phyloP scores from a whole-genome alignment of 2,888 invertebrate genomes.

The Dastarcus helophoroides region DNA sequence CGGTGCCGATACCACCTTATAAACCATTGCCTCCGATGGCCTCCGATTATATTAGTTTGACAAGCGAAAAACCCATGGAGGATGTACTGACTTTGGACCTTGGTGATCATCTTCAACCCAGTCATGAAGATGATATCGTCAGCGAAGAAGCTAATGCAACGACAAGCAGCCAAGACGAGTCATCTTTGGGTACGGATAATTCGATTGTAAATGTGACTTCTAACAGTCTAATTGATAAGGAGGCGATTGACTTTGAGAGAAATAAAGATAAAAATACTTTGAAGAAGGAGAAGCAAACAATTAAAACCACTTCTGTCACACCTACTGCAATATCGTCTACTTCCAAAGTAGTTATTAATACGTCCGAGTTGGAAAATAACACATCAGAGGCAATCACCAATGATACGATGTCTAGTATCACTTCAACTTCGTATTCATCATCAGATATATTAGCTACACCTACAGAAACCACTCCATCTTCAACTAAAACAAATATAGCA shows the following conservation, averaged over 20 bases:
- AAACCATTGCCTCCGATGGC: constrained; percentile 49
- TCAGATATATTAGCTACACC: constrained; percentile 7
- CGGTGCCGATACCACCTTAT: constrained; percentile 51
- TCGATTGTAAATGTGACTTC: constrained; percentile 19
- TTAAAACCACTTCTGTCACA: constrained; percentile 9
- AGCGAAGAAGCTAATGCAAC: constrained; percentile 22
- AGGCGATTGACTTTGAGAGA: constrained; percentile 29
- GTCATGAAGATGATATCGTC: constrained; percentile 24
- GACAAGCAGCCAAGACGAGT: too few relatives aligned
- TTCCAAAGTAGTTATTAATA: too few relatives aligned
- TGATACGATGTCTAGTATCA: not conserved
- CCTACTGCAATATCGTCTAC: constrained; percentile 6
- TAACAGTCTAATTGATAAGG: constrained; percentile 19
- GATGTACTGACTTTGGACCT: constrained; percentile 32
- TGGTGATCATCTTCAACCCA: constrained; percentile 26
- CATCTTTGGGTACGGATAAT: too few relatives aligned
- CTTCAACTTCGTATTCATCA: not conserved
- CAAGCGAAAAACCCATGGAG: constrained; percentile 30
- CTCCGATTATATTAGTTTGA: constrained; percentile 30
- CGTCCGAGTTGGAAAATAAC: too few relatives aligned
- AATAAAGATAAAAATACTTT: constrained; percentile 32
- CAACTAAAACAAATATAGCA: too few relatives aligned
- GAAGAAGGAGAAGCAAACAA: constrained; percentile 29
- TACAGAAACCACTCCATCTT: constrained; percentile 7
- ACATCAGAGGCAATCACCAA: constrained; percentile 1